Evolutionary conservation across 2,113 vertebrate genomes (phyloP).

Genomic region (Daboia siamensis): DNA sequence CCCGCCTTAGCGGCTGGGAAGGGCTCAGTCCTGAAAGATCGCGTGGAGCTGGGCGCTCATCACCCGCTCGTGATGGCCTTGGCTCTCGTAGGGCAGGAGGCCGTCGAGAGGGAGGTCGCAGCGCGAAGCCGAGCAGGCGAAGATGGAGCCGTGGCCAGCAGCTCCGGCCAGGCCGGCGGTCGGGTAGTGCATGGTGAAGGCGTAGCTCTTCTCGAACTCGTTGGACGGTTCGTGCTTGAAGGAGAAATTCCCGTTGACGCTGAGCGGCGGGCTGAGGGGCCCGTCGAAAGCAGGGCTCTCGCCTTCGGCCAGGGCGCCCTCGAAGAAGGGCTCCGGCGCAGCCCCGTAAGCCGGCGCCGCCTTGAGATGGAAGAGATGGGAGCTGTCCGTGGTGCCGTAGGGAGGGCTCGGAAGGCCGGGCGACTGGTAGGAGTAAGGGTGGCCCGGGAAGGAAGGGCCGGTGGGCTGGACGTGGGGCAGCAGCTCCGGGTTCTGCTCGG

Average conservation of each 20-base stretch:
- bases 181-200: slow-evolving; percentile 92
- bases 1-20: slow-evolving; percentile 5
- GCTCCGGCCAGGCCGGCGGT: slow-evolving; percentile 73
- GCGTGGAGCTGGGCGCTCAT: slow-evolving; percentile 94
- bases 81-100: slow-evolving; percentile 89
- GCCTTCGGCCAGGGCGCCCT: slow-evolving; percentile 85
- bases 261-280: slow-evolving; percentile 93
- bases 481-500: slow-evolving; percentile 89
- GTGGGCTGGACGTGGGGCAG: slow-evolving; percentile 78
- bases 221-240: slow-evolving; percentile 88
- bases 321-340: slow-evolving; percentile 90
- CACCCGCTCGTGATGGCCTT: slow-evolving; percentile 91
- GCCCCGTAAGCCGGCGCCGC: slow-evolving; percentile 73
- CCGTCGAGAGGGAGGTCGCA: slow-evolving; percentile 88
- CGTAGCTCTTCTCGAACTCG: slow-evolving; percentile 92
- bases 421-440: slow-evolving; percentile 67
- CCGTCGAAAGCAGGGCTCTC: slow-evolving; percentile 88
- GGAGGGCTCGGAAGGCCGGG: slow-evolving; percentile 90
- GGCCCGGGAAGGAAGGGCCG: slow-evolving; percentile 74
- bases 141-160: slow-evolving; percentile 74
- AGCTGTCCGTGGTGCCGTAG: slow-evolving; percentile 95
- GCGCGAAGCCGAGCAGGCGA: slow-evolving; percentile 76
- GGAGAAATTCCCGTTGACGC: slow-evolving; percentile 97
- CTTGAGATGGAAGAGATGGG: slow-evolving; percentile 93
- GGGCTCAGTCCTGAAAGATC: slow-evolving; percentile 92